These are phyloP conservation scores for Zoanthus sociatus DNA, from an alignment of 92 coral and sea anemone species.

Conservation along the genomic window DNA sequence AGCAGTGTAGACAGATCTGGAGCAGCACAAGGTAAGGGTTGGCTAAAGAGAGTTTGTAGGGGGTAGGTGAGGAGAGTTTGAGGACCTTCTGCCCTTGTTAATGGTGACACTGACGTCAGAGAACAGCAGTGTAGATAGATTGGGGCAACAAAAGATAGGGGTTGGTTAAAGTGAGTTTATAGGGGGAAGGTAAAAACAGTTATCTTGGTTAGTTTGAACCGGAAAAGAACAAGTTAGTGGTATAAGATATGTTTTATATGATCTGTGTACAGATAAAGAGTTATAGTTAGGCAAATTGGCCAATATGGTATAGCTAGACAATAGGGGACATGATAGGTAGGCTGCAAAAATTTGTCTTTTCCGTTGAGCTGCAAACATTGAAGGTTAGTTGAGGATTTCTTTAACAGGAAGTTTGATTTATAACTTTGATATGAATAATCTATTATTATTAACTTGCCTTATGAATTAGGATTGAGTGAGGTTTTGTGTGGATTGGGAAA, in stretches of 20 bases:
- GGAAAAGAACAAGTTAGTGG: no score
- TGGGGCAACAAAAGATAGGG: constrained; percentile 96
- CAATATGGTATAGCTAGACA: no score
- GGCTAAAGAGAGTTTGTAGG: not conserved
- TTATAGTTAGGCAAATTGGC: no score
- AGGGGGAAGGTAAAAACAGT: not conserved
- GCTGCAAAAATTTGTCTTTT: no score
- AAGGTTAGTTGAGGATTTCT: not conserved
- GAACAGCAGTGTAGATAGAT: constrained; percentile 96
- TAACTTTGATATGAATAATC: not conserved
- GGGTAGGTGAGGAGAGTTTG: constrained; percentile 43
- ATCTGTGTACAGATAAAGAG: no score
- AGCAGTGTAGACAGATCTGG: constrained; percentile 99
- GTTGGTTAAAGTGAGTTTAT: not conserved
- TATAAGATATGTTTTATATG: no score
- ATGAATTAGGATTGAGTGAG: constrained; percentile 89
- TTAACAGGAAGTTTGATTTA: not conserved
- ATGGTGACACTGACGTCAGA: constrained; percentile 54
- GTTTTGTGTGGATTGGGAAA: constrained; percentile 92
- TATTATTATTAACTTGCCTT: not conserved
- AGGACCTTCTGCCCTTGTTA: constrained; percentile 87
- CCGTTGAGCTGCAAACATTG: no score
- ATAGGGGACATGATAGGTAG: no score
- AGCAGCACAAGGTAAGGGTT: constrained; percentile 91
- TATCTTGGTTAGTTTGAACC: not conserved